Evolutionary conservation across 1,140 invertebrate species (phyloP).

Genomic region (Mercenaria mercenaria): DNA sequence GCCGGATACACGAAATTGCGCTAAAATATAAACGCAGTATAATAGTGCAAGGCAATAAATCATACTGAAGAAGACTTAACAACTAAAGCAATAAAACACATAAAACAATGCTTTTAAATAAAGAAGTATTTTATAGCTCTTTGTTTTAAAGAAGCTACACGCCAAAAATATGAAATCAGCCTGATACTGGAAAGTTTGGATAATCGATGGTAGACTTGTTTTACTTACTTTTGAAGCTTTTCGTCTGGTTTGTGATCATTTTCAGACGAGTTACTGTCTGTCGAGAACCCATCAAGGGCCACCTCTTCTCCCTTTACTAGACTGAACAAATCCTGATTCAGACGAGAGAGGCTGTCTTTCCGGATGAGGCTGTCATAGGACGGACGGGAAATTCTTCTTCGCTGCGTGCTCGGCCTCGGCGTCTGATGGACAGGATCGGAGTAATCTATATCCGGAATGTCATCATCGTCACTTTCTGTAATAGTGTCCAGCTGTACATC

Average conservation of each 20-base stretch:
- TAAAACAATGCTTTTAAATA: no score
- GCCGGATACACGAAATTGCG: no score
- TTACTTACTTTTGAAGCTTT: background rate
- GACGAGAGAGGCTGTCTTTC: background rate
- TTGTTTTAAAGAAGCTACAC: no score
- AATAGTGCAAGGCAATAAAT: no score
- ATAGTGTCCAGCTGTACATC: background rate
- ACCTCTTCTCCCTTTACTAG: conserved; percentile 2
- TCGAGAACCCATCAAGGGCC: background rate
- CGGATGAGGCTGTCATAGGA: background rate
- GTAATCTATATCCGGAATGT: conserved; percentile 34
- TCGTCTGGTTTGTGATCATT: background rate
- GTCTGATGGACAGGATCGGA: conserved; percentile 17
- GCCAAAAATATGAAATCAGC: no score
- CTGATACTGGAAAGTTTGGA: no score
- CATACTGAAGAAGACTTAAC: no score
- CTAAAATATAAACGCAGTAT: no score
- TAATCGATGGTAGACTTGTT: no score
- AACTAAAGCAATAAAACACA: no score
- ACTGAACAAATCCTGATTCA: background rate
- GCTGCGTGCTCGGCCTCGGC: conserved; percentile 12
- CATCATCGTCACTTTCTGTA: conserved; percentile 23
- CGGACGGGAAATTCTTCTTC: background rate
- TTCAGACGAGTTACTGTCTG: background rate
- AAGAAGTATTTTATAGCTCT: no score